A percentile compares a stretch with the other conserved stretches of the same genome.
Evolutionary conservation across 2,888 invertebrate genomes (phyloP).

Genomic region (Luperina testacea): DNA sequence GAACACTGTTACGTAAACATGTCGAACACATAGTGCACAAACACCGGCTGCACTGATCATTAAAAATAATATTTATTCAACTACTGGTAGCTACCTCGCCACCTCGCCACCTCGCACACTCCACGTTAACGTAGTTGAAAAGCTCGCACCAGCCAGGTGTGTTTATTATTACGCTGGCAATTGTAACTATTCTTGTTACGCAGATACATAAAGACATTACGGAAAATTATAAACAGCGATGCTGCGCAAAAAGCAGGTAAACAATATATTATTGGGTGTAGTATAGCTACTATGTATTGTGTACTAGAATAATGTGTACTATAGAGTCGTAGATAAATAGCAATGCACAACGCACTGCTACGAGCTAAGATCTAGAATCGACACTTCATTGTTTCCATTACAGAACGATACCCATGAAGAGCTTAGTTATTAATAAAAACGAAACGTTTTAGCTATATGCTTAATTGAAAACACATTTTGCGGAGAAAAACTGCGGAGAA

Average conservation of each 20-base stretch:
- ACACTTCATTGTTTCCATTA: constrained; percentile 33
- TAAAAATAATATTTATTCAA: constrained; percentile 88
- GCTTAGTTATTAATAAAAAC: background rate
- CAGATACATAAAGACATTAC: constrained; percentile 70
- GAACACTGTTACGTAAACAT: constrained; percentile 87
- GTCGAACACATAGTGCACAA: constrained; percentile 82
- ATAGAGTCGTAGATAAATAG: constrained; percentile 58
- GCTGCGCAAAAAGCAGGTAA: constrained; percentile 79
- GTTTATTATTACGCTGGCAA: constrained; percentile 59
- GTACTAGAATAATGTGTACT: constrained; percentile 59
- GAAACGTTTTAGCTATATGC: background rate
- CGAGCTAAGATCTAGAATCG: constrained; percentile 48
- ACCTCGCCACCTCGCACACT: constrained; percentile 61
- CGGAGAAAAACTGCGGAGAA: no score
- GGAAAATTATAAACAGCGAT: constrained; percentile 76
- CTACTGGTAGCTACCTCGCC: constrained; percentile 74
- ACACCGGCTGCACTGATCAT: constrained; percentile 87
- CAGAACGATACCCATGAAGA: background rate
- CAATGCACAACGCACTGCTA: constrained; percentile 57
- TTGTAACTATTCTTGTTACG: constrained; percentile 66
- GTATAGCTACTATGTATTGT: constrained; percentile 68
- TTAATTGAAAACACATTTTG: background rate
- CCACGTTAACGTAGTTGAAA: constrained; percentile 53
- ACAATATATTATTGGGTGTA: constrained; percentile 73
- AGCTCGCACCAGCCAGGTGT: constrained; percentile 60